phyloP scores from a whole-genome alignment of 2,113 vertebrate species.

The Brachyistius frenatus region DNA sequence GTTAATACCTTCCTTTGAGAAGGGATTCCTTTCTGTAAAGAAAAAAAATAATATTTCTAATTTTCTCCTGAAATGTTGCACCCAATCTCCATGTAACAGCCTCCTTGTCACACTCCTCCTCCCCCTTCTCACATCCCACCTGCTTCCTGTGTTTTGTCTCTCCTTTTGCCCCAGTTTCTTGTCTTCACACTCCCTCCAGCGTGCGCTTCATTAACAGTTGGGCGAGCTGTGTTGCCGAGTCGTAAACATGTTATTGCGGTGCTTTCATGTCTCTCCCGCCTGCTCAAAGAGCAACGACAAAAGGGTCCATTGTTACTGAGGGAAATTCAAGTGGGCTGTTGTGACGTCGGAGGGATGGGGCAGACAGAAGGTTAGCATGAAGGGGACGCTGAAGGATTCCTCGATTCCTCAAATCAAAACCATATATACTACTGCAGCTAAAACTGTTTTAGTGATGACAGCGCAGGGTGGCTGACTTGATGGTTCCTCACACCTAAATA shows the following conservation, averaged over 20 bases:
- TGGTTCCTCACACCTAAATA: no score
- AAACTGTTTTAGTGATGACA: no score
- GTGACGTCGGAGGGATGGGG: constrained; percentile 18
- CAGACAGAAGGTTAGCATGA: background rate
- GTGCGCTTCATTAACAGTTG: constrained; percentile 50
- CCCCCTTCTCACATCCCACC: constrained; percentile 40
- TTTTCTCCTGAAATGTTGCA: constrained; percentile 33
- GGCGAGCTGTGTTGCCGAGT: constrained; percentile 20
- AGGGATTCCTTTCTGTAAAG: background rate
- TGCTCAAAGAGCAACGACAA: constrained; percentile 22
- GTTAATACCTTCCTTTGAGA: background rate
- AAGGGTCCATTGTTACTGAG: constrained; percentile 40
- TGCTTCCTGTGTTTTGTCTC: constrained; percentile 47
- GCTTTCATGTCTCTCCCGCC: constrained; percentile 13
- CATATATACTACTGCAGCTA: no score
- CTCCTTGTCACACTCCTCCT: constrained; percentile 23
- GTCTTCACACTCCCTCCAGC: constrained; percentile 14
- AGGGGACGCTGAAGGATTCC: constrained; percentile 25
- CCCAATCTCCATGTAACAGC: constrained; percentile 42
- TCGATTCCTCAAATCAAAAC: background rate
- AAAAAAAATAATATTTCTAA: constrained; percentile 13
- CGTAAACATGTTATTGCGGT: constrained; percentile 48
- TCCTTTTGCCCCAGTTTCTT: constrained; percentile 43
- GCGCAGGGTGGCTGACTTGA: no score
- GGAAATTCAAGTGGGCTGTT: constrained; percentile 41